A percentile compares a stretch with the other conserved stretches of the same genome.
Conservation (phyloP, 2,113 vertebrate species). For the human region GRCh38 chr5:4774001-4774500, state of each 20-base stretch:
- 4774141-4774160: slow-evolving; percentile 96
- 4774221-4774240: slow-evolving; percentile 89
- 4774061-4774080: slow-evolving; percentile 95
- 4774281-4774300: slow-evolving; percentile 87
- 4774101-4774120: slow-evolving; percentile 96
- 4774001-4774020: slow-evolving; percentile 92
- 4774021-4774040: slow-evolving; percentile 90
- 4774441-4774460: slow-evolving; percentile 37
- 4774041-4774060: slow-evolving; percentile 94
- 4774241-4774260: slow-evolving; percentile 90
- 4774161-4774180: slow-evolving; percentile 95
- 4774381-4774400: slow-evolving; percentile 43
- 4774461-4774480: not conserved
- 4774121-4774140: slow-evolving; percentile 99
- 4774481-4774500: not conserved
- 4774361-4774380: slow-evolving; percentile 56
- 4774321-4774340: slow-evolving; percentile 77
- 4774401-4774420: slow-evolving; percentile 51
- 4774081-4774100: slow-evolving; percentile 98
- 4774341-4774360: slow-evolving; percentile 51
- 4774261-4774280: slow-evolving; percentile 85
- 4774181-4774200: slow-evolving; percentile 95
- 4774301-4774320: slow-evolving; percentile 60
- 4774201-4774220: slow-evolving; percentile 97
- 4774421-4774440: slow-evolving; percentile 36